Evolutionary conservation across 2,888 invertebrate species (phyloP).

Genomic region (Rhopalosiphum nymphaeae): DNA sequence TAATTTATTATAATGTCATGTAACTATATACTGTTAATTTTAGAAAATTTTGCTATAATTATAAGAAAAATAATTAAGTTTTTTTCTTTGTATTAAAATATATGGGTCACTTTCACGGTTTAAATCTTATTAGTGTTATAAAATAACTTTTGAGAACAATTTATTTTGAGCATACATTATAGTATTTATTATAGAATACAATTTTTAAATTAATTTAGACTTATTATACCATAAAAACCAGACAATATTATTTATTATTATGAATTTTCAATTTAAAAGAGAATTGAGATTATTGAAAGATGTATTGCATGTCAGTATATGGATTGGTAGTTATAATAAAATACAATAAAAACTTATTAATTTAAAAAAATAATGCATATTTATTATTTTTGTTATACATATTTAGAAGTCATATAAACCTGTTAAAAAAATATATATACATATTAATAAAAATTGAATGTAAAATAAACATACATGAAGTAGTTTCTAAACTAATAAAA

Average conservation of each 20-base stretch:
- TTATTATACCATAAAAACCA: neutral
- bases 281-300: neutral
- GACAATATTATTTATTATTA: neutral
- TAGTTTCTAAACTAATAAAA: slow-evolving; percentile 73
- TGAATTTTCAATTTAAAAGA: neutral
- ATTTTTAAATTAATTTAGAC: neutral
- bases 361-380: neutral
- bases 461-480: neutral
- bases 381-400: neutral
- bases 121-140: neutral
- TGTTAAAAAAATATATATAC: neutral
- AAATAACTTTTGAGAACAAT: neutral
- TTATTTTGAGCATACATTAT: neutral
- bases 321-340: neutral
- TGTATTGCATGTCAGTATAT: neutral
- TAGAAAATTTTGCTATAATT: neutral
- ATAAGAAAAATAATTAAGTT: neutral
- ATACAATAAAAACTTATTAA: neutral
- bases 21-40: neutral
- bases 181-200: neutral
- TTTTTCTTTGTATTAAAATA: neutral
- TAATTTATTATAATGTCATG: neutral
- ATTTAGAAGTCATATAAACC: neutral
- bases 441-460: neutral
- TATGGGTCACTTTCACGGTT: neutral